A percentile compares a stretch with the other conserved stretches of the same genome.
These are phyloP conservation scores for Xyrichtys novacula DNA, from an alignment of 2,797 vertebrate species.

Conservation along the genomic window DNA sequence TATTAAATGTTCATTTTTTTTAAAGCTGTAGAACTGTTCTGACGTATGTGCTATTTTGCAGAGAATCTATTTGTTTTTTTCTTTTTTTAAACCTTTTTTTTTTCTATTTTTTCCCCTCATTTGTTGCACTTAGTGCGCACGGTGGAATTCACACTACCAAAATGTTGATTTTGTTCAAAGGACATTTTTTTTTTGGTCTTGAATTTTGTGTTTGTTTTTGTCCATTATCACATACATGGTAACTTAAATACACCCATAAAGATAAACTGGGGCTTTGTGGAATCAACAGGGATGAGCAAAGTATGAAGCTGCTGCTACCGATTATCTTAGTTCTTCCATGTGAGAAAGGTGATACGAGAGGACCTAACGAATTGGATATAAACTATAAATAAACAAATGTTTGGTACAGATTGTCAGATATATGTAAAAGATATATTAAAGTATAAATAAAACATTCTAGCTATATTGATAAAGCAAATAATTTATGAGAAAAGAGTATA, in stretches of 20 bases:
- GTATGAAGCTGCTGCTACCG: slow-evolving; percentile 99
- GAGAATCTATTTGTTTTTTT: slow-evolving; percentile 80
- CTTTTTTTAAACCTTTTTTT: slow-evolving; percentile 32
- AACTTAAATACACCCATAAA: slow-evolving; percentile 84
- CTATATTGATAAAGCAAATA: slow-evolving; percentile 68
- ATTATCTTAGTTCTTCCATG: slow-evolving; percentile 91
- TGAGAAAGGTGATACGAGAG: slow-evolving; percentile 76
- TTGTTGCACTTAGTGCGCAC: slow-evolving; percentile 88
- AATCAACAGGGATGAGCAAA: slow-evolving; percentile 99
- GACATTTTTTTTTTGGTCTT: slow-evolving; percentile 67
- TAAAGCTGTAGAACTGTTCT: slow-evolving; percentile 93
- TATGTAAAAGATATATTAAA: slow-evolving; percentile 74
- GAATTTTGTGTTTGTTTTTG: slow-evolving; percentile 70
- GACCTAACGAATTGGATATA: slow-evolving; percentile 72
- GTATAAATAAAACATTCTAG: slow-evolving; percentile 62
- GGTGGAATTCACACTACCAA: slow-evolving; percentile 81
- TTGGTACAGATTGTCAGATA: slow-evolving; percentile 69
- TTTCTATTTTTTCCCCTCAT: slow-evolving; percentile 59
- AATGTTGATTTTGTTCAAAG: slow-evolving; percentile 77
- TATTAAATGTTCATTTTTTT: slow-evolving; percentile 88
- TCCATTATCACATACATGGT: slow-evolving; percentile 78
- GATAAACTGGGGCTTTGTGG: slow-evolving; percentile 89
- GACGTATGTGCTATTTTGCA: slow-evolving; percentile 87
- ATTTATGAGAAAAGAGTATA: slow-evolving; percentile 64
- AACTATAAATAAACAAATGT: slow-evolving; percentile 65